A percentile compares a stretch with the other conserved stretches of the same genome.
Evolutionary conservation across 2,113 vertebrate species (phyloP).

Genomic region (Cyphomyrus discorhynchus): DNA sequence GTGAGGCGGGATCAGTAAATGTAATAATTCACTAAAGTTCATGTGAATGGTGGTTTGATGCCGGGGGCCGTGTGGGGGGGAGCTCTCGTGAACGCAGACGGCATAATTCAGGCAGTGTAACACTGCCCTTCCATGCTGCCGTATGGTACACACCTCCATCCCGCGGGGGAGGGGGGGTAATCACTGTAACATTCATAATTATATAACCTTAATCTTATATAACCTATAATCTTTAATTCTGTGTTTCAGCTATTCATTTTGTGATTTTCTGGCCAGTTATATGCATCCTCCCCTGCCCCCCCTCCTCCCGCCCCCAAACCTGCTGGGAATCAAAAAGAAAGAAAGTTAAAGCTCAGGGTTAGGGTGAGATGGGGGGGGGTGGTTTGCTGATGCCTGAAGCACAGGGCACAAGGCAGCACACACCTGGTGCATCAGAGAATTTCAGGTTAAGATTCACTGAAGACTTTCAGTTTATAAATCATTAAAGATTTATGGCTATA

Average conservation of each 20-base stretch:
- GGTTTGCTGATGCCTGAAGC: background rate
- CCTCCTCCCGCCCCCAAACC: background rate
- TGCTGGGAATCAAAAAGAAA: background rate
- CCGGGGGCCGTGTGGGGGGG: conserved; percentile 12
- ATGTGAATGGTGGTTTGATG: conserved; percentile 63
- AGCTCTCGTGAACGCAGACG: background rate
- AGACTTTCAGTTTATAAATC: background rate
- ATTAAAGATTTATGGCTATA: background rate
- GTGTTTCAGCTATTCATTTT: background rate
- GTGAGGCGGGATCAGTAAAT: conserved; percentile 60
- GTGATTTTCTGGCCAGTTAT: background rate
- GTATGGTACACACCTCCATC: background rate
- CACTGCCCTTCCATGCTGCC: background rate
- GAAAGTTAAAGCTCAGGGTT: background rate
- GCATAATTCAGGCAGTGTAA: background rate
- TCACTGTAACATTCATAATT: background rate
- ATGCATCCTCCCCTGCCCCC: background rate
- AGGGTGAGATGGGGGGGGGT: background rate
- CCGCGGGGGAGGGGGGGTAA: background rate
- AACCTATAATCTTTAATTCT: background rate
- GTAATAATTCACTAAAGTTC: conserved; percentile 61
- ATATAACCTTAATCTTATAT: background rate
- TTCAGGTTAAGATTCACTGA: background rate
- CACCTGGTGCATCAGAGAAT: background rate
- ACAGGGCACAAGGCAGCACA: background rate